Evolutionary conservation across 1,140 invertebrate species (phyloP), one percentile per base, ranked within the genome.

Genomic region (Sogatella furcifera): DNA sequence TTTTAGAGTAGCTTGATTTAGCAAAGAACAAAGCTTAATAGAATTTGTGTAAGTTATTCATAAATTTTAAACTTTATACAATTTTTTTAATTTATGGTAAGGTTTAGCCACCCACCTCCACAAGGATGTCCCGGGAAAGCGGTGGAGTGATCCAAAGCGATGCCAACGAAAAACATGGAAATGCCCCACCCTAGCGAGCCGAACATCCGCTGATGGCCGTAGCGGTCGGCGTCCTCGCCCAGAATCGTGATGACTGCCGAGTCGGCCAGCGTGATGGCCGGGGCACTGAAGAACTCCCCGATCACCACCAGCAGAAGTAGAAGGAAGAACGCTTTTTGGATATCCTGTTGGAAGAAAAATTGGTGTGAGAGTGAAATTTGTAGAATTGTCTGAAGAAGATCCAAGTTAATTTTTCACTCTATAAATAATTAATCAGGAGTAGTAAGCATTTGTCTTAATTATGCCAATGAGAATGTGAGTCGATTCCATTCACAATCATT

Each of bases 141-240:
- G 64, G 82, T 97, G 71, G 95, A 96, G 71, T 97, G 93, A 76
- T 99, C 97, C 43, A 99, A 77, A n/a, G 92, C 95, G 65, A 97
- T 95, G 41, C 96, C 96, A 49, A 98, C 92, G 70, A 98, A 90
- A 73, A 99, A 98, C 96, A 99, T 99, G 11, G 95, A 89, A 61
- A 98, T 74, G 28, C 92, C 96, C 96, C 95, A 98, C 19, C 97
- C 97, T 52, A 98, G 76, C 28, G 95, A 98, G 0, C 97, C 97
- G 71, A 98, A 98, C 92, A 99, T 97, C 65, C 96, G 83, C 74
- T 98, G 95, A 65, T 95, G 88, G 0, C 95, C 95, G 71, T 98
- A 98, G 65, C 86, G 84, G 65, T 92, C 91, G 34, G 94, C 91
- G 75, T 93, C 89, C 72, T 96, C 93, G 0, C 90, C 92, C 0